Percentiles rank a stretch among this genome's conserved stretches.
phyloP scores from a whole-genome alignment of 2,888 invertebrate genomes.

The Acronicta leporina region DNA sequence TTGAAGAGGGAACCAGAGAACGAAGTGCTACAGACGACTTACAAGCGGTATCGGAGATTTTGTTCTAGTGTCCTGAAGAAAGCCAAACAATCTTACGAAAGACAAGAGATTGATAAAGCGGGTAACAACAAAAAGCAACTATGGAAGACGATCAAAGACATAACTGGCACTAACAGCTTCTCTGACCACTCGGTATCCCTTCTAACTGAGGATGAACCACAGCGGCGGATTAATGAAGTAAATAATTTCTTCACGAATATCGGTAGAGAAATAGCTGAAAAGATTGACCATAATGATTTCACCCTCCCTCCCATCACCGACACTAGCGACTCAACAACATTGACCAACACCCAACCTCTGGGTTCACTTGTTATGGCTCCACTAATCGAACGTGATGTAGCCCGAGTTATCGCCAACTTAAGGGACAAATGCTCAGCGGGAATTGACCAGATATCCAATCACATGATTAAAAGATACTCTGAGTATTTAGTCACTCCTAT shows the following conservation, averaged over 20 bases:
- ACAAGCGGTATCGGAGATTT: not conserved
- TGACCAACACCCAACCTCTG: slow-evolving; percentile 1
- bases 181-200: no score
- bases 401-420: not conserved
- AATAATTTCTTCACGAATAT: no score
- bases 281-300: not conserved
- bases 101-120: not conserved
- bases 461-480: not conserved
- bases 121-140: not conserved
- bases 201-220: no score
- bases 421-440: slow-evolving; percentile 1
- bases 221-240: no score
- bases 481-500: not conserved
- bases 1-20: not conserved
- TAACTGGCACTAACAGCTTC: not conserved
- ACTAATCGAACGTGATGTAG: not conserved
- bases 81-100: not conserved
- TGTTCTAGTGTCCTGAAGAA: not conserved
- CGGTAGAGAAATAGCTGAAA: no score
- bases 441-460: slow-evolving; percentile 2
- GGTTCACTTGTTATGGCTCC: slow-evolving; percentile 1
- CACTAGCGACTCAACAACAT: not conserved
- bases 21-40: not conserved
- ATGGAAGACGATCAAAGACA: not conserved
- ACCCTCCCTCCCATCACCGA: not conserved